These are phyloP conservation scores for Lepidothrix coronata DNA, from an alignment of 2,113 vertebrate genomes.

Conservation along the genomic window DNA sequence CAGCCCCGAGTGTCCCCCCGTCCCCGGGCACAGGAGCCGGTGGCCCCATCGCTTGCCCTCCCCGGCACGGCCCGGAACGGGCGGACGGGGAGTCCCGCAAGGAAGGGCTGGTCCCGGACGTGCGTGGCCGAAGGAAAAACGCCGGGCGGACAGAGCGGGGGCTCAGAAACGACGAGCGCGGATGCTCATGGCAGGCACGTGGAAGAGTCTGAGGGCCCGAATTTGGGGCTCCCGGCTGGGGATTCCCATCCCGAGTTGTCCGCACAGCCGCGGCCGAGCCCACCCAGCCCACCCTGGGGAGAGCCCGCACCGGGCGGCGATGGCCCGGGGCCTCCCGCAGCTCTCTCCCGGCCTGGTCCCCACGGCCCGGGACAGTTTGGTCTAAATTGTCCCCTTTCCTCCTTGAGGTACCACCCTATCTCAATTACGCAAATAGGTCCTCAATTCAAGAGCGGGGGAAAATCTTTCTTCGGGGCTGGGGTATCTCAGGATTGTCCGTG, in stretches of 20 bases:
- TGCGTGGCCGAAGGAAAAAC: background rate
- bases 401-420: too few relatives aligned
- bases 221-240: background rate
- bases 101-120: background rate
- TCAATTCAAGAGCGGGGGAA: rapidly evolving
- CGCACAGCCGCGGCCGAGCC: background rate
- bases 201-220: background rate
- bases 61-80: too few relatives aligned
- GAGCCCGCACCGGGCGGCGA: too few relatives aligned
- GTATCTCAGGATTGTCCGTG: background rate
- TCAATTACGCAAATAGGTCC: background rate
- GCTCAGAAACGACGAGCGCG: background rate
- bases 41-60: too few relatives aligned
- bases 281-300: too few relatives aligned
- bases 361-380: background rate
- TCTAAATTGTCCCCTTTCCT: background rate
- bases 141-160: rapidly evolving
- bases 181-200: rapidly evolving
- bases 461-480: background rate
- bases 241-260: background rate
- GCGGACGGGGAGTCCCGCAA: rapidly evolving
- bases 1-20: rapidly evolving
- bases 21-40: background rate
- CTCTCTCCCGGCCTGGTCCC: background rate
- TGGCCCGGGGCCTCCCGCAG: too few relatives aligned